These are phyloP conservation scores for Tinamus guttatus DNA, from an alignment of 2,113 vertebrate genomes.

Conservation along the genomic window DNA sequence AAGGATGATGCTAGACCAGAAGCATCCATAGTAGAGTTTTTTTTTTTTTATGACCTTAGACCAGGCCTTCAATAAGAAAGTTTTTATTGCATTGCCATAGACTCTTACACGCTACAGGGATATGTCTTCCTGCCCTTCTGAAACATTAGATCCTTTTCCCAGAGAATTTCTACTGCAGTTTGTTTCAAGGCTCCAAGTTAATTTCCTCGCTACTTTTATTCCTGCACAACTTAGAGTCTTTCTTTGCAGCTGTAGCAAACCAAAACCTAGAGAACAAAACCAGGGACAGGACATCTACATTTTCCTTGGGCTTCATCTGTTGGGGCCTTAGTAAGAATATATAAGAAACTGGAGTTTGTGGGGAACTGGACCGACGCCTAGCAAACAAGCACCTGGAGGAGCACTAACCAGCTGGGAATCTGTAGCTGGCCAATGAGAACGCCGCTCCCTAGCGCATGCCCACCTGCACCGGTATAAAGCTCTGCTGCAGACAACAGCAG, in stretches of 20 bases:
- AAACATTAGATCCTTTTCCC: background rate
- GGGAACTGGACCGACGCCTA: too few relatives aligned
- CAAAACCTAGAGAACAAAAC: conserved; percentile 30
- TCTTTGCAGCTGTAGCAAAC: conserved; percentile 10
- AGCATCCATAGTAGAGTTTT: background rate
- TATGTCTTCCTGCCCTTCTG: background rate
- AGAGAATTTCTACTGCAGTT: background rate
- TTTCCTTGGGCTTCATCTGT: conserved; percentile 67
- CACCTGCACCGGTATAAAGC: too few relatives aligned
- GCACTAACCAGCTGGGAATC: too few relatives aligned
- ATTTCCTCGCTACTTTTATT: conserved; percentile 46
- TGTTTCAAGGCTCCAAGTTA: conserved; percentile 49
- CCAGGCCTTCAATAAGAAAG: background rate
- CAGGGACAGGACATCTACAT: conserved; percentile 47
- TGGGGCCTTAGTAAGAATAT: too few relatives aligned
- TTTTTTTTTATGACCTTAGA: background rate
- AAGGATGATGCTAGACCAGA: background rate
- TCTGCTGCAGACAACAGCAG: too few relatives aligned
- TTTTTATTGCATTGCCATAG: conserved; percentile 36
- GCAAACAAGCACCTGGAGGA: too few relatives aligned
- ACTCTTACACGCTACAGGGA: background rate
- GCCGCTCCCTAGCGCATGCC: too few relatives aligned
- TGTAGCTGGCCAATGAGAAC: too few relatives aligned
- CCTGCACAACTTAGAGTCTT: background rate
- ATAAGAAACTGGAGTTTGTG: too few relatives aligned